Evolutionary conservation across 2,797 vertebrate species (phyloP).

Genomic region (Muscicapa comitata): DNA sequence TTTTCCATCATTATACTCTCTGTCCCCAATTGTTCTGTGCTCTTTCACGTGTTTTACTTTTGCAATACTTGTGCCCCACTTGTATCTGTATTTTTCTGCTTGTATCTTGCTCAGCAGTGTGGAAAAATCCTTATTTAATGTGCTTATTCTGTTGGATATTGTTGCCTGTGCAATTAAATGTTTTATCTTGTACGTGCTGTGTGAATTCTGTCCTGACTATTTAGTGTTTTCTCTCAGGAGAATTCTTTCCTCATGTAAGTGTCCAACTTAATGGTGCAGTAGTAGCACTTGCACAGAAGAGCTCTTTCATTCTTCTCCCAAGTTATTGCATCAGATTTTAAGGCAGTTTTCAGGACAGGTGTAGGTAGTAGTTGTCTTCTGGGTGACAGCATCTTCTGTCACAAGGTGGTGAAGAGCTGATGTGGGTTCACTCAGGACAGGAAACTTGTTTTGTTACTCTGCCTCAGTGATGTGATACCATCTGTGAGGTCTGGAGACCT

Average conservation of each 20-base stretch:
- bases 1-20: background rate
- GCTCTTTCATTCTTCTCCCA: background rate
- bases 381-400: background rate
- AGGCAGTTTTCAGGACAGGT: background rate
- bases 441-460: background rate
- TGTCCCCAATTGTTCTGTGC: background rate
- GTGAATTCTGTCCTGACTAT: slow-evolving; percentile 3
- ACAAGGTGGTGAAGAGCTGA: background rate
- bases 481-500: background rate
- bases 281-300: background rate
- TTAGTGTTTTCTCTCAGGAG: background rate
- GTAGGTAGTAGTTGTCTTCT: background rate
- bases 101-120: background rate
- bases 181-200: background rate
- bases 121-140: background rate
- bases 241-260: background rate
- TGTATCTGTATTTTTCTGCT: background rate
- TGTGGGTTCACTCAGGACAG: background rate
- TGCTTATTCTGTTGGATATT: background rate
- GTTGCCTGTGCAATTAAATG: background rate
- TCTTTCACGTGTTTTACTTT: background rate
- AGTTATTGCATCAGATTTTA: background rate
- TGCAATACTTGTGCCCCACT: background rate
- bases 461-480: accelerated
- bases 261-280: background rate